Conservation (phyloP, 2,797 vertebrate species). For the Benthosema pterotum region DNA sequence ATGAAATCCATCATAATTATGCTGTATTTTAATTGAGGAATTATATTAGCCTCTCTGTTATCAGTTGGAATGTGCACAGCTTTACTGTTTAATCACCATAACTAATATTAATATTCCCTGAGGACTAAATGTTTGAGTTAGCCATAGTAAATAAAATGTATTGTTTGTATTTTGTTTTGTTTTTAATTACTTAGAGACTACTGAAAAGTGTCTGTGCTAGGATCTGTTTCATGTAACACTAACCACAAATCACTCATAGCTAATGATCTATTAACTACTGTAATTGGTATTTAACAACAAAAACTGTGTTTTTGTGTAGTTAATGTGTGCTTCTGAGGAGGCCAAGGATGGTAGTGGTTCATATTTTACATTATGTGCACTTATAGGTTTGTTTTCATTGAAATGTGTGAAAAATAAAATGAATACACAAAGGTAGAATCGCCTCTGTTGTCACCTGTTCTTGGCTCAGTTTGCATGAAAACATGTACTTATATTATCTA, state of each 20-base stretch:
- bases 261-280: slow-evolving; percentile 15
- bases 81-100: slow-evolving; percentile 29
- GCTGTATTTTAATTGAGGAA: slow-evolving; percentile 19
- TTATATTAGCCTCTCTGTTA: slow-evolving; percentile 6
- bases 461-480: no score
- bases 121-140: neutral
- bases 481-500: no score
- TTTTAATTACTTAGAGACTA: no score
- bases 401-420: slow-evolving; percentile 11
- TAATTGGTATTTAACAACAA: slow-evolving; percentile 10
- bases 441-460: no score
- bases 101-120: neutral
- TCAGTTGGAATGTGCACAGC: neutral
- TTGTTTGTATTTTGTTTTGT: slow-evolving; percentile 8
- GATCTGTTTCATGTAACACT: slow-evolving; percentile 26
- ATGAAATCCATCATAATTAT: slow-evolving; percentile 7
- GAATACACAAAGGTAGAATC: no score
- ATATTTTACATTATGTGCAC: slow-evolving; percentile 9
- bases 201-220: no score
- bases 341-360: slow-evolving; percentile 11
- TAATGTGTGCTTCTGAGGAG: slow-evolving; percentile 19
- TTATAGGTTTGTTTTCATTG: slow-evolving; percentile 30
- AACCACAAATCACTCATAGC: slow-evolving; percentile 15
- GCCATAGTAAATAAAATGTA: slow-evolving; percentile 16
- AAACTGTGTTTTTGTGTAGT: neutral